Conservation (phyloP, 2,888 invertebrate species). For the Malacosoma neustria region DNA sequence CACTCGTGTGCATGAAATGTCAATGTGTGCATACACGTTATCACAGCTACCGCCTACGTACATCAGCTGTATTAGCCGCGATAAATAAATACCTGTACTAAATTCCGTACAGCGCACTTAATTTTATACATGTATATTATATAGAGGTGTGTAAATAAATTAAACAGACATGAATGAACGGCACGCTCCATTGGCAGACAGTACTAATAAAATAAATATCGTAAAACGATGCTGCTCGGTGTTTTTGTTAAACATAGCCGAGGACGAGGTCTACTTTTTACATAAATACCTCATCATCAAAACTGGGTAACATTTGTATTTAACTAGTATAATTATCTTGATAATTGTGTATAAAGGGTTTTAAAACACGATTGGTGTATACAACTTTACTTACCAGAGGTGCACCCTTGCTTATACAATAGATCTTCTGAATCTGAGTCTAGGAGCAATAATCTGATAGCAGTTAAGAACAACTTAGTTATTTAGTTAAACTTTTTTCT, state of each 20-base stretch:
- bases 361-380: too few species aligned
- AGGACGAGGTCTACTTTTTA: neutral
- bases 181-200: slow-evolving; percentile 12
- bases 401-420: too few species aligned
- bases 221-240: neutral
- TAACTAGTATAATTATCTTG: too few species aligned
- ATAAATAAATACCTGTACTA: slow-evolving; percentile 47
- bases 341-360: too few species aligned
- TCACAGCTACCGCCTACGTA: slow-evolving; percentile 47
- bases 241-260: slow-evolving; percentile 3
- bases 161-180: slow-evolving; percentile 35
- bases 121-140: slow-evolving; percentile 11
- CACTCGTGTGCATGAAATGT: slow-evolving; percentile 12
- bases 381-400: too few species aligned
- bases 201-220: slow-evolving; percentile 1
- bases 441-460: too few species aligned
- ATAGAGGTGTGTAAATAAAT: slow-evolving; percentile 5
- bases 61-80: slow-evolving; percentile 49
- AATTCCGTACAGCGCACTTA: slow-evolving; percentile 8
- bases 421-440: too few species aligned
- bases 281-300: neutral
- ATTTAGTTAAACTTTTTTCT: too few species aligned
- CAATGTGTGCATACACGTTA: slow-evolving; percentile 17
- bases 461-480: too few species aligned
- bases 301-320: too few species aligned